Evolutionary conservation across 2,888 invertebrate genomes (phyloP).

Genomic region (Conchocele bisecta): DNA sequence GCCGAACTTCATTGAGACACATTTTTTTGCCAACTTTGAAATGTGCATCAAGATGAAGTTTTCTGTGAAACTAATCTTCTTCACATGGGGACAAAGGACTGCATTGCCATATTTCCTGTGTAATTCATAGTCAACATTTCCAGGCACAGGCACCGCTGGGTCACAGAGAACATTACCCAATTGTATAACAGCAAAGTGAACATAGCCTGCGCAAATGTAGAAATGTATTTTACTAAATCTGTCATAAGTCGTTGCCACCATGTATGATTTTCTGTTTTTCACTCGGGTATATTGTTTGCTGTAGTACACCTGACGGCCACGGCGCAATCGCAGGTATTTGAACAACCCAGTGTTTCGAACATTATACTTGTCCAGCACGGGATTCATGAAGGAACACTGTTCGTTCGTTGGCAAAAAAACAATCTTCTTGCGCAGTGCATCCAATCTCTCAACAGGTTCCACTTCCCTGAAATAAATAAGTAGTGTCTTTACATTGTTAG

Average conservation of each 20-base stretch:
- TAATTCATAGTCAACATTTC: neutral
- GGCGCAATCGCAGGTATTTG: neutral
- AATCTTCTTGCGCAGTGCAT: no score
- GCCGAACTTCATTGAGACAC: slow-evolving; percentile 10
- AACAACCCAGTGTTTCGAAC: neutral
- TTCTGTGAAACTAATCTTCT: no score
- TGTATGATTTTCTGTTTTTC: slow-evolving; percentile 1
- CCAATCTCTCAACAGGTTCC: no score
- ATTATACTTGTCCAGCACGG: no score
- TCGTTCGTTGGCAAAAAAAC: no score
- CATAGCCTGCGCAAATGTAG: neutral
- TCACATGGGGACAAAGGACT: neutral
- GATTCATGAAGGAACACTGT: no score
- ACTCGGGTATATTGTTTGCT: neutral
- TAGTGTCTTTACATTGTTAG: no score
- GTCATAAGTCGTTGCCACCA: slow-evolving; percentile 1
- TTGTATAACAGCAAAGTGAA: slow-evolving; percentile 2
- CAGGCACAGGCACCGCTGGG: no score
- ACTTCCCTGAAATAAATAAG: no score
- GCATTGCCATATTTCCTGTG: slow-evolving; percentile 2
- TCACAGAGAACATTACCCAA: no score
- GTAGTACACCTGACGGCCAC: neutral
- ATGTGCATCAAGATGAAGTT: slow-evolving; percentile 6
- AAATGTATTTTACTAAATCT: slow-evolving; percentile 1
- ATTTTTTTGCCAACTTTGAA: slow-evolving; percentile 6